Base-by-base conservation (phyloP, 2,888 invertebrate genomes). In the Nowickia ferox region DNA sequence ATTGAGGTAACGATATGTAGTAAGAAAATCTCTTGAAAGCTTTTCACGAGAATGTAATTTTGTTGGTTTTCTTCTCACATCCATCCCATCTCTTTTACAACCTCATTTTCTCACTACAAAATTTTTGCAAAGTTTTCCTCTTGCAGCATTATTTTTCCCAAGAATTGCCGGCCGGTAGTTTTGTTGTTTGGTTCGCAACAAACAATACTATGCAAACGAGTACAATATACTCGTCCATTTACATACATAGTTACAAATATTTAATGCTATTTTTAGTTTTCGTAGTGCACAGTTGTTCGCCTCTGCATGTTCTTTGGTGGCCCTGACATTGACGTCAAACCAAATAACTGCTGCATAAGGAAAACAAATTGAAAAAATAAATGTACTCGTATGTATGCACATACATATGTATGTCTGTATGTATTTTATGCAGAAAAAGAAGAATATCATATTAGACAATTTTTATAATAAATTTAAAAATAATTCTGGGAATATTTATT, bases 321-420 rank as follows among this genome's bases (percentile, higher is more conserved):
- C 82, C 82, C 68, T 85, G 81, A 82, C 83, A 83, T 86, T 86
- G 86, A 86, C 86, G 86, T 86, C 86, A 86, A 86, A 65, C 77
- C 65, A 55, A 66, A 68, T 40, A 51, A 68, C 44, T 61, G 68
- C 80, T 42, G 55, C 46, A 8, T 53, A 17, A 11, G 17, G 13
- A 8, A 13, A 19, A 44, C 19, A 59, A 38, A 22, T 55, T 13
- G 1, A 22, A 22, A 13, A 30, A 38, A 51, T 51, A 44, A n/a
- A n/a, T n/a, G n/a, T n/a, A n/a, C n/a, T n/a, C n/a, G 6, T 30
- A 30, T 30, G 30, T 4, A 30, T 30, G 30, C 8, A 42, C 0
- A 22, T 9, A n/a, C 22, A 55, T 15, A 68, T 30, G 30, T 30
- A 68, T 42, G 53, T 44, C 59, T 30, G 22, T 17, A 46, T 59